A percentile compares a stretch with the other conserved stretches of the same genome.
Evolutionary conservation across 2,888 invertebrate species (phyloP).

Genomic region (Drosophila stalkeri): DNA sequence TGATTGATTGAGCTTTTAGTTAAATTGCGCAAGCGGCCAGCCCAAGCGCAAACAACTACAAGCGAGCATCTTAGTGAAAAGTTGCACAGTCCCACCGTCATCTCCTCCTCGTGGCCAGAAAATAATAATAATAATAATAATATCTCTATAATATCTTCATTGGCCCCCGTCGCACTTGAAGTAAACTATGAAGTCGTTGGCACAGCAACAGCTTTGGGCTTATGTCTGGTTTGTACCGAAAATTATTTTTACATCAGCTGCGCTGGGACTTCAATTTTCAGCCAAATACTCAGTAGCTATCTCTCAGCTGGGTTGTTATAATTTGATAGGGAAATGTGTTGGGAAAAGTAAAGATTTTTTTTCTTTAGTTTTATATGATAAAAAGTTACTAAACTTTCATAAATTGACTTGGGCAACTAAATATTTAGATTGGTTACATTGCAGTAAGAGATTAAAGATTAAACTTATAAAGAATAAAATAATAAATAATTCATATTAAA

Average conservation of each 20-base stretch:
- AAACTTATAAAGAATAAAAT: too few relatives aligned
- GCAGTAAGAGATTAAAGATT: too few relatives aligned
- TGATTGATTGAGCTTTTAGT: conserved; percentile 78
- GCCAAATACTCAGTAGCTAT: conserved; percentile 12
- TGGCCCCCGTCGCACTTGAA: conserved; percentile 1
- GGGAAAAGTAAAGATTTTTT: not conserved
- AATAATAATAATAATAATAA: conserved; percentile 24
- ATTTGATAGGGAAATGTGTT: not conserved
- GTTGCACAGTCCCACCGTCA: conserved; percentile 3
- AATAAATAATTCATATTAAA: too few relatives aligned
- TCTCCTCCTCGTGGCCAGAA: not conserved
- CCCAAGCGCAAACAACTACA: conserved; percentile 48
- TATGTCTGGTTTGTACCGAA: conserved; percentile 45
- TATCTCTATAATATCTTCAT: conserved; percentile 26
- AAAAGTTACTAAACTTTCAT: not conserved
- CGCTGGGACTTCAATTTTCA: conserved; percentile 33
- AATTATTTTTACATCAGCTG: conserved; percentile 51
- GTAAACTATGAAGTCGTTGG: conserved; percentile 53
- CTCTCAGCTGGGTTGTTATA: conserved; percentile 1
- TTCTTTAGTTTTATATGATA: not conserved
- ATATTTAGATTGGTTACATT: too few relatives aligned
- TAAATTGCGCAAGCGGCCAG: conserved; percentile 67
- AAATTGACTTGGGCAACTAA: not conserved
- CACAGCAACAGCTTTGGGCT: conserved; percentile 57
- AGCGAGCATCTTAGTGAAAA: conserved; percentile 55